Evolutionary conservation across 2,888 invertebrate species (phyloP), one percentile per base, ranked within the genome.

Genomic region (Neoascia interrupta): DNA sequence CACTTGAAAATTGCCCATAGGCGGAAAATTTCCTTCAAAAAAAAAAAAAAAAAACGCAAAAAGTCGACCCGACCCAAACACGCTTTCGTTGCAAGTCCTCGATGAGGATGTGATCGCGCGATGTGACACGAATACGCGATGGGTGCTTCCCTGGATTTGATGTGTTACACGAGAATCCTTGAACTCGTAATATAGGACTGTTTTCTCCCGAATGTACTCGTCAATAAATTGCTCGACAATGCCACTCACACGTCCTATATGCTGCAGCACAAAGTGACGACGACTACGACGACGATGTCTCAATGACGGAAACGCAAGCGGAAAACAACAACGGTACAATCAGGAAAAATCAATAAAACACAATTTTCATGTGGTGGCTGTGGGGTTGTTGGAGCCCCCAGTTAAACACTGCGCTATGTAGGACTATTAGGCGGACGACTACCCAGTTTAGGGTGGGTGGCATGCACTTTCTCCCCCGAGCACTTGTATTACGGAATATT

Each of bases 1-100:
- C 84, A 83, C 86, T 85, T 81, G 37, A 79, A 73, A 68, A 56
- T 37, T 61, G 73, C 79, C 73, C 60, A 64, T 66, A 31, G 61
- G 61, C 61, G 36, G 63, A 66, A 60, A 61, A 54, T 60, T 60
- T 53, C 19, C 68, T 41, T 39, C 66, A 16, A 19, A 56, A 10
- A 26, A 31, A 58, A 47, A 58, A 28, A 4, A n/a, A n/a, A n/a
- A 39, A 34, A 16, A 10, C 16, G 39, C 13, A 28, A 39, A 31
- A n/a, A n/a, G 28, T 31, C 31, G 31, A n/a, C n/a, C n/a, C n/a
- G n/a, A n/a, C n/a, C 36, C 51, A 37, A 56, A 28, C 23, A 66
- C 43, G 36, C 53, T n/a, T 34, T 66, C 45, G 58, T 68, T 47
- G 37, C 26, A 34, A 56, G 53, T 47, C 68, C 49, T 75, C 51